Evolutionary conservation across 2,888 invertebrate species (phyloP).

Genomic region (Scaptomyza polygonia): DNA sequence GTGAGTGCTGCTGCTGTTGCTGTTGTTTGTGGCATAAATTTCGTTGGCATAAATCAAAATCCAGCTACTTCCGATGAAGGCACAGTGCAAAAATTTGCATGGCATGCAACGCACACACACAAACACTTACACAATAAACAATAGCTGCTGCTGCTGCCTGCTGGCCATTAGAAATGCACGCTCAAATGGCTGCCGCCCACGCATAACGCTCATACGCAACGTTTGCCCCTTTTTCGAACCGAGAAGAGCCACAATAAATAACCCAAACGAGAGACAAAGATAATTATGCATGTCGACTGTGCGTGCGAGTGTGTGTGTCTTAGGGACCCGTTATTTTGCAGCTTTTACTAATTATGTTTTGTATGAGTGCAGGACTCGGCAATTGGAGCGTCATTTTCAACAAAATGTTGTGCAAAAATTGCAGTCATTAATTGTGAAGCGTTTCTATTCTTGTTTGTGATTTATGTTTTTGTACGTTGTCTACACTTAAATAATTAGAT

Average conservation of each 20-base stretch:
- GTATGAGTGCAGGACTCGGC: conserved; percentile 17
- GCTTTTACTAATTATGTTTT: conserved; percentile 62
- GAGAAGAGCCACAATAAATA: conserved; percentile 60
- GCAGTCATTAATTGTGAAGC: conserved; percentile 64
- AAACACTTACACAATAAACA: conserved; percentile 26
- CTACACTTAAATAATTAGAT: not conserved
- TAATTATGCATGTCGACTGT: conserved; percentile 63
- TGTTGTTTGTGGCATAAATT: conserved; percentile 75
- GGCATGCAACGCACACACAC: conserved; percentile 34
- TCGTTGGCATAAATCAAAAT: conserved; percentile 84
- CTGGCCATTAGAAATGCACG: conserved; percentile 67
- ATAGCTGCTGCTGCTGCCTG: conserved; percentile 18
- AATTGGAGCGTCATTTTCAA: conserved; percentile 25
- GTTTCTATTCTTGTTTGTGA: conserved; percentile 41
- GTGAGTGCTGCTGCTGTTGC: conserved; percentile 15
- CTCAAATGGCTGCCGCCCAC: conserved; percentile 77
- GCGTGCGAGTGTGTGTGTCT: conserved; percentile 41
- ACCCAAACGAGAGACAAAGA: conserved; percentile 61
- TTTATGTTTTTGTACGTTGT: conserved; percentile 49
- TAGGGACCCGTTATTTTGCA: conserved; percentile 12
- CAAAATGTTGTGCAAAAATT: conserved; percentile 41
- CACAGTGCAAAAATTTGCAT: conserved; percentile 77
- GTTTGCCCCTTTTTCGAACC: conserved; percentile 40
- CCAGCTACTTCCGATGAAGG: conserved; percentile 83
- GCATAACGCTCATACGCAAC: conserved; percentile 72